Evolutionary conservation across 2,113 vertebrate genomes (phyloP), one percentile per base, ranked within the genome.

Genomic region (Tinamus guttatus): DNA sequence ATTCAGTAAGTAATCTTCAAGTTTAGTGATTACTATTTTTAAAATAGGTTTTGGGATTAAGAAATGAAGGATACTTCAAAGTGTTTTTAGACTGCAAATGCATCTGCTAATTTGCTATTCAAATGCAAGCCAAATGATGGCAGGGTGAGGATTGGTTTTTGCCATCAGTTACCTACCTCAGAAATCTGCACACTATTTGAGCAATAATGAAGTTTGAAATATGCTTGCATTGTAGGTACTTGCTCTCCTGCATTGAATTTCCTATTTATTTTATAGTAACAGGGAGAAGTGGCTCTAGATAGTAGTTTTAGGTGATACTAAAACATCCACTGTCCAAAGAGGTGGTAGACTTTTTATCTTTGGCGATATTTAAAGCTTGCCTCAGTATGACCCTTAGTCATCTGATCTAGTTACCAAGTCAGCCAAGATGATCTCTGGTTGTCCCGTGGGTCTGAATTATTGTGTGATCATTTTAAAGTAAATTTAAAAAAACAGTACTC

Each of bases 1-100:
- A 81, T 32, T 98, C 38, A 96, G 99, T 99, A 97, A 98, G 98
- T 98, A 89, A 68, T 49, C 59, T 59, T 32, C 59, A 22, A 41
- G 4, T 9, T 71, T 89, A 67, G 2, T 49, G 75, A 45, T 19
- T 83, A 30, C 9, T 87, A 4, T 86, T 92, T 63, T 32, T 4
- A 83, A 68, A 70, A 18, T 14, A n/a, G 8, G 1, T 63, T 82
- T 52, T 58, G 7, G 25, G 20, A 58, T 4, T 89, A 32, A 85
- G n/a, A 75, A 64, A 59, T 79, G 8, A 1, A 21, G 7, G 9
- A 4, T 5, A 4, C 45, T 68, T 45, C 51, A 36, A 47, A 40
- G 16, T 7, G 6, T 60, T 77, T 56, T 56, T 30, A 56, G 7
- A 20, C 13, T 65, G 43, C 76, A 70, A 75, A 70, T 40, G 69